phyloP scores from a whole-genome alignment of 1,140 invertebrate species.

The Lordiphosa collinella region DNA sequence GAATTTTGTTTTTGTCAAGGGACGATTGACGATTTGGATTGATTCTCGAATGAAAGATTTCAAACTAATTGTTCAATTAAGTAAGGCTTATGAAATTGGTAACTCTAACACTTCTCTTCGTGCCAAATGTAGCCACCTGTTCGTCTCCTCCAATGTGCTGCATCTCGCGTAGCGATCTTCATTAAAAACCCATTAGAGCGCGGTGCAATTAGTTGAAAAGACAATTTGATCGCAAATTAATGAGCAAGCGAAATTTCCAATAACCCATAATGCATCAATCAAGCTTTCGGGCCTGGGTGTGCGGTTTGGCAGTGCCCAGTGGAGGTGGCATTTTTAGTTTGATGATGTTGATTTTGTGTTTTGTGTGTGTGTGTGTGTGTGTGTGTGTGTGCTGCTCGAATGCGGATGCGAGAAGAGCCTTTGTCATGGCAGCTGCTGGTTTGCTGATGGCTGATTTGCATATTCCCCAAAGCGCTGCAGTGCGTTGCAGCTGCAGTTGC shows the following conservation, averaged over 20 bases:
- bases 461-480: constrained; percentile 65
- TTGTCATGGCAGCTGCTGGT: constrained; percentile 21
- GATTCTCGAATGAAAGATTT: no score
- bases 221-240: constrained; percentile 57
- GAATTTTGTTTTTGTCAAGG: no score
- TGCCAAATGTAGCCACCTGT: neutral
- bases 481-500: constrained; percentile 41
- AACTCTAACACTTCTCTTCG: no score
- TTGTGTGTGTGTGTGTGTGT: constrained; percentile 18
- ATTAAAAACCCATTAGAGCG: constrained; percentile 41
- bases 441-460: constrained; percentile 69
- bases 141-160: neutral
- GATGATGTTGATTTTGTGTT: constrained; percentile 43
- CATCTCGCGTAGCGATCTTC: constrained; percentile 22
- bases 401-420: constrained; percentile 9
- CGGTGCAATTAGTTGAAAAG: constrained; percentile 36
- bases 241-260: constrained; percentile 24
- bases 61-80: no score
- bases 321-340: constrained; percentile 50
- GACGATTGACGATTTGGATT: no score
- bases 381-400: constrained; percentile 36
- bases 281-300: constrained; percentile 17
- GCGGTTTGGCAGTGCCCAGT: neutral
- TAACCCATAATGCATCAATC: constrained; percentile 56
- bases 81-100: no score